These are phyloP conservation scores for Macrosoma leucophasiata DNA, from an alignment of 2,888 invertebrate genomes.

Conservation along the genomic window DNA sequence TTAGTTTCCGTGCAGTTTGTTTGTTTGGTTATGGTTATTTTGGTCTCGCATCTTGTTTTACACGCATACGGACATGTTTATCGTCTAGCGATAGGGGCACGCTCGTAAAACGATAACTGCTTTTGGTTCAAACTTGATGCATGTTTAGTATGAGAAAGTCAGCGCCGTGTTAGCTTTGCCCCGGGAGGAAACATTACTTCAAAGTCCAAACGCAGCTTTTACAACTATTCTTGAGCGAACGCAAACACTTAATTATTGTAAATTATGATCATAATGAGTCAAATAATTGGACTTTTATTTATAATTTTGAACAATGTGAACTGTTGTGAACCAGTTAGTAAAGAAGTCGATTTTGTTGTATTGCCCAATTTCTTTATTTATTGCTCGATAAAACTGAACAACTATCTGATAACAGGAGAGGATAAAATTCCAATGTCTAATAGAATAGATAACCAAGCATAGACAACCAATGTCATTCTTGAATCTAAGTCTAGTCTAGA, in stretches of 20 bases:
- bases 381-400: no score
- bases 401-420: no score
- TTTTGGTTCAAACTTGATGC: constrained; percentile 41
- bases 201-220: no score
- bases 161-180: constrained; percentile 20
- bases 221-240: constrained; percentile 6
- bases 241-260: neutral
- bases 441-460: no score
- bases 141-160: constrained; percentile 40
- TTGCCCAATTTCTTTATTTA: no score
- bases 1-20: constrained; percentile 30
- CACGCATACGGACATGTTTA: constrained; percentile 54
- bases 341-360: no score
- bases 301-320: no score
- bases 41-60: constrained; percentile 48
- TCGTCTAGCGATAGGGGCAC: constrained; percentile 45
- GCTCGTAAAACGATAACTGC: constrained; percentile 54
- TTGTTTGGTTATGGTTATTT: constrained; percentile 56
- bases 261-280: no score
- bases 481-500: constrained; percentile 1
- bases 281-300: no score
- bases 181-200: constrained; percentile 9
- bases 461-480: neutral
- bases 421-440: no score
- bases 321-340: no score